Evolutionary conservation across 23 tunicate species (phyloP), one percentile per base, ranked within the genome.

Genomic region (Styela clava): DNA sequence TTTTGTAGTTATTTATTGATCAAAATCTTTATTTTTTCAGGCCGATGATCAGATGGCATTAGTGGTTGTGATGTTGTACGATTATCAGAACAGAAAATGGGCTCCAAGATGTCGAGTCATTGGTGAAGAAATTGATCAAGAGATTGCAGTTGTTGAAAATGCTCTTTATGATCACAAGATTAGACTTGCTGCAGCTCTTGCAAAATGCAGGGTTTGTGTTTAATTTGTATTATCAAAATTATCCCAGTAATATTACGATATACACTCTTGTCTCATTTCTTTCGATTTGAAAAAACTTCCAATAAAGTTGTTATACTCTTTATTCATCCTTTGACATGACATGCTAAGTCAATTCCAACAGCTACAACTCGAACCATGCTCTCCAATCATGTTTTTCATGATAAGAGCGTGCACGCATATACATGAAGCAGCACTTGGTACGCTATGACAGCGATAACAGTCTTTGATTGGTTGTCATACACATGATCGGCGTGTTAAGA

Each of bases 61-160:
- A 5, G 86, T 93, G 25, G 78, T 93, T 83, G 98, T 93, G 63
- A 88, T 93, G 93, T 52, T 93, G 69, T 85, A 76, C 62, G 98
- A 93, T 68, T 93, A 84, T 64, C 98, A 87, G 74, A 87, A 88
- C 82, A 84, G 98, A 81, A 88, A 81, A 52, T 93, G 90, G 90
- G 78, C 79, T 3, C 87, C 93, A 0, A 85, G 89, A 44, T 79
- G 87, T 69, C 81, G 71, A 0, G 74, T 93, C 22, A 69, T 88
- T 22, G 98, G 93, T 24, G 94, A 93, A 32, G 74, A 23, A 16
- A 26, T 68, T 5, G 56, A 33, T 36, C 31, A 74, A 18, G 87
- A 88, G n/a, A 84, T 93, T 28, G 68, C 69, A 3, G 88, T 80
- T 24, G 85, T 93, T 19, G 98, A 88, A 32, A 63, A 70, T 3